Evolutionary conservation across 2,888 invertebrate species (phyloP), one percentile per base, ranked within the genome.

Genomic region (Arge pagana): DNA sequence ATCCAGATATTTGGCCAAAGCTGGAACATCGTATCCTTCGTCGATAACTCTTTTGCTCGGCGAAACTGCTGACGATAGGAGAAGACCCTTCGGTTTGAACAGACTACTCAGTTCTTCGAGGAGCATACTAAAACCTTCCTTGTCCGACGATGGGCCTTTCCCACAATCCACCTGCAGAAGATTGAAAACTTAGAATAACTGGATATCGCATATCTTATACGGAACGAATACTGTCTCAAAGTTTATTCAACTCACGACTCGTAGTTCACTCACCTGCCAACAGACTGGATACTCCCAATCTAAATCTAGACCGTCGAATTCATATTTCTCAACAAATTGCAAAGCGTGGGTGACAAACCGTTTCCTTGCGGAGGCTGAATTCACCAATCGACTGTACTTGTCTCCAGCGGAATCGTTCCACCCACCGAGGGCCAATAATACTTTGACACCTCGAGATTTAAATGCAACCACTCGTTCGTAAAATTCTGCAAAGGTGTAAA

Each of bases 231-330:
- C n/a, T 26, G 28, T 10, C 10, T 3, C 8, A 26, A 2, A 8
- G 24, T 40, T 15, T n/a, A n/a, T 15, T 26, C 5, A 13, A 40
- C 6, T n/a, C n/a, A 8, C 10, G 16, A 39, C 18, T 18, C n/a
- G 40, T 28, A 18, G 33, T 37, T 18, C 5, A 52, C 58, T 58
- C 56, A 79, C 79, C 81, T 93, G 93, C 93, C 93, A 93, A 69
- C 93, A 94, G 57, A 87, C 90, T 0, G 95, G 95, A 73, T 93
- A 96, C 70, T 96, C 94, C 95, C 95, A 96, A 71, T 95, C 94
- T 21, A 96, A 80, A 74, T 96, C 94, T 30, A 96, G 78, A 3
- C 96, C 96, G 68, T 96, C 93, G 63, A 96, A 96, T 49, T 85
- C 85, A 63, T 90, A 84, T 57, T 86, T 83, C 55, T 88, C 85